Percentiles rank a stretch among this genome's conserved stretches.
Conservation (phyloP, 2,113 vertebrate species). For the Microcebus lehilahytsara region DNA sequence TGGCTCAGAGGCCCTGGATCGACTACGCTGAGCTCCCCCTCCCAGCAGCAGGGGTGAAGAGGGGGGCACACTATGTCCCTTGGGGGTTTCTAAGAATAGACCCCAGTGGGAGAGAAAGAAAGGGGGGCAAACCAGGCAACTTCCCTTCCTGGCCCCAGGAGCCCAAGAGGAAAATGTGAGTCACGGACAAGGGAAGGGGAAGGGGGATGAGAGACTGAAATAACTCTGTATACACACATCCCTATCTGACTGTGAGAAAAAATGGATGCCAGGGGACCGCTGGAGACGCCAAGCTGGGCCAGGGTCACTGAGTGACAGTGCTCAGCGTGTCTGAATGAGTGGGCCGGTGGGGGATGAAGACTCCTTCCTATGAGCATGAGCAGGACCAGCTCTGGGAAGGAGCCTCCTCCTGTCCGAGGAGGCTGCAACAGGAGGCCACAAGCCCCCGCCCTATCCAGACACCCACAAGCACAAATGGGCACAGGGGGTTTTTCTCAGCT, state of each 20-base stretch:
- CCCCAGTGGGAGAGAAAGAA: conserved; percentile 70
- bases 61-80: conserved; percentile 67
- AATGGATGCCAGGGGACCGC: conserved; percentile 2
- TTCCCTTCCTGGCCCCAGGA: conserved; percentile 84
- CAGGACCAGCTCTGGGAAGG: neutral
- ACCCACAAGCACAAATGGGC: neutral
- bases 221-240: conserved; percentile 61
- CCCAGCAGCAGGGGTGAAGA: conserved; percentile 54
- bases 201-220: conserved; percentile 74
- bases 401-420: neutral
- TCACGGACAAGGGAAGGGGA: conserved; percentile 76
- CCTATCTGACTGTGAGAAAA: conserved; percentile 67
- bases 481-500: neutral
- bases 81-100: conserved; percentile 79
- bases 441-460: neutral
- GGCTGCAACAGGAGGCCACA: neutral
- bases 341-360: neutral
- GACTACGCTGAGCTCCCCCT: neutral
- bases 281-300: neutral
- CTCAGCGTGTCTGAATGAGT: neutral
- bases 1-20: neutral
- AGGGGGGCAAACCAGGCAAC: conserved; percentile 67
- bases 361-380: neutral
- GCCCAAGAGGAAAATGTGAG: conserved; percentile 79
- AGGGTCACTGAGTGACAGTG: neutral